phyloP scores from a whole-genome alignment of 1,140 invertebrate genomes.

The Amyelois transitella region DNA sequence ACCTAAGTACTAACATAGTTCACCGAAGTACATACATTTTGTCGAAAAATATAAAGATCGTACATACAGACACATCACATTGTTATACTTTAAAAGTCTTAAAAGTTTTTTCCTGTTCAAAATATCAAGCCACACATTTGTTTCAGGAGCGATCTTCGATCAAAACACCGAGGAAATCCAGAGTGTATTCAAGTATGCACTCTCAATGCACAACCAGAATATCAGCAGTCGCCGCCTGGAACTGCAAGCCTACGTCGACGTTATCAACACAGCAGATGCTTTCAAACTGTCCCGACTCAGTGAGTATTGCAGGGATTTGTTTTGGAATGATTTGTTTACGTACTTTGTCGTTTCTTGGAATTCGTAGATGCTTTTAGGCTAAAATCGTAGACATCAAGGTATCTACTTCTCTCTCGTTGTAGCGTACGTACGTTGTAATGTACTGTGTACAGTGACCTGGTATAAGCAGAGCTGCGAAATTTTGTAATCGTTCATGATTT shows the following conservation, averaged over 20 bases:
- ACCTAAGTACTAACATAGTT: no score
- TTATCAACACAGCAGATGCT: conserved; percentile 93
- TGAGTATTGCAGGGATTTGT: conserved; percentile 75
- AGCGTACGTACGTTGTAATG: no score
- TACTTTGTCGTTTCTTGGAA: background rate
- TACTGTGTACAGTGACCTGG: no score
- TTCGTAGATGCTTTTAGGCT: no score
- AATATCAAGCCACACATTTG: conserved; percentile 21
- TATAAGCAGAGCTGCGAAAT: no score
- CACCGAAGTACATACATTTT: no score
- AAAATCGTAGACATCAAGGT: no score
- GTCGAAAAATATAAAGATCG: no score
- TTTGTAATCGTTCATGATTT: no score
- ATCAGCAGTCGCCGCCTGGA: conserved; percentile 85
- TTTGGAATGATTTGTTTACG: background rate
- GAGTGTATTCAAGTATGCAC: conserved; percentile 90
- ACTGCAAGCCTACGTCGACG: conserved; percentile 89
- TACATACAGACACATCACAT: no score
- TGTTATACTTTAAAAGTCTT: no score
- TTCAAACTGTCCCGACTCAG: conserved; percentile 92
- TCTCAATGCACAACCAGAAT: conserved; percentile 89
- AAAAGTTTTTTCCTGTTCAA: background rate
- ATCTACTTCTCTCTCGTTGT: no score
- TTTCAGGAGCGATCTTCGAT: conserved; percentile 90
- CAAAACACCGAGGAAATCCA: conserved; percentile 92